Base-by-base conservation (phyloP, 2,888 invertebrate genomes). In the Sycophila texana region DNA sequence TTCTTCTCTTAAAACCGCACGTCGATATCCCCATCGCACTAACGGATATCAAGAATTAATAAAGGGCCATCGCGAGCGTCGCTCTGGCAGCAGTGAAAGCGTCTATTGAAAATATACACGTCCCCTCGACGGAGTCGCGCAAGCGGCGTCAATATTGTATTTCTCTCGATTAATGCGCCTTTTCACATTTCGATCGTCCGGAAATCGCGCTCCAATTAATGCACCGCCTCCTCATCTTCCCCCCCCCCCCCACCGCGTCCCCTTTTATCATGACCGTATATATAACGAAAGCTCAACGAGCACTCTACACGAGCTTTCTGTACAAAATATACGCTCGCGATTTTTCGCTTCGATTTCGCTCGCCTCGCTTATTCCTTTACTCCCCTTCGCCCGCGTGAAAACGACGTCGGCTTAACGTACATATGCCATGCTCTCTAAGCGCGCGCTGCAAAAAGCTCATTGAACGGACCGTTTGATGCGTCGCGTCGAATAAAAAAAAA, bases 111-210 rank as follows among this genome's bases (percentile, higher is more conserved):
- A 58, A 53, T 22, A 14, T 22, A 26, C 4, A 10, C 53, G 53
- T 22, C 14, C 60, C 60, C 14, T n/a, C 26, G 39, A 1, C 18
- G 20, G 22, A 26, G 60, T 26, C 14, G 51, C 22, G 53, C 72
- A 26, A 74, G 61, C 61, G 73, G 68, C 63, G 49, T 58, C 68
- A 65, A 74, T 68, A 78, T 78, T 78, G 68, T 65, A 68, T 78
- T 68, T 63, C 68, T 63, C 61, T 68, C 74, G 63, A 78, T 78
- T 78, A 74, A 74, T 68, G 49, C 61, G 2, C 55, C 39, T 39
- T 49, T 58, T n/a, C 63, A 39, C 39, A 39, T 63, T 63, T 63
- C 39, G 63, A 63, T 63, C 63, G 61, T 0, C 49, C 18, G 12
- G 57, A 16, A 13, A 20, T 49, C 61, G 39, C 16, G 60, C 18